A percentile compares a stretch with the other conserved stretches of the same genome.
Conservation (phyloP, 2,888 invertebrate genomes). For the Brachypalpus laphriformis region DNA sequence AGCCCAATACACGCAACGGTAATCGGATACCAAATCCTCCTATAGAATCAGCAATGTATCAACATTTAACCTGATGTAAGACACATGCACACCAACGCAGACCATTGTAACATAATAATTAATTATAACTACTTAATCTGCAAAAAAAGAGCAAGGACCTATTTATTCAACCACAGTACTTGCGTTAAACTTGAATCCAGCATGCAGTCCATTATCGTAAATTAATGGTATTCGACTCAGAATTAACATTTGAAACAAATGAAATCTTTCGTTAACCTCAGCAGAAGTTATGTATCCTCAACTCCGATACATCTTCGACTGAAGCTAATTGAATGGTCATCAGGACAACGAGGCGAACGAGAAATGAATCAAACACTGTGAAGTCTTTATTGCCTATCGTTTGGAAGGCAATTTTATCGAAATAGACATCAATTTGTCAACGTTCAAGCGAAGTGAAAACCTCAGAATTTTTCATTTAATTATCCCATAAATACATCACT, state of each 20-base stretch:
- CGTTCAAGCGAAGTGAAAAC: constrained; percentile 21
- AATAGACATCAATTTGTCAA: constrained; percentile 31
- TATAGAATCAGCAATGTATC: not conserved
- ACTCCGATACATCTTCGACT: not conserved
- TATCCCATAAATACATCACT: constrained; percentile 48
- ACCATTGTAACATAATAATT: not conserved
- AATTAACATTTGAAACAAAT: not conserved
- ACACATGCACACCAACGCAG: not conserved
- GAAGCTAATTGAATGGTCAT: constrained; percentile 20
- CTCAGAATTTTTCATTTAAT: constrained; percentile 43
- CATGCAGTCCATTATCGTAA: not conserved
- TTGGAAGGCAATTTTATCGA: constrained; percentile 12
- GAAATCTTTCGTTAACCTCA: not conserved
- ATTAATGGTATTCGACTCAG: not conserved
- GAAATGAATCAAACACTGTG: constrained; percentile 6
- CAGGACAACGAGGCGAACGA: not conserved
- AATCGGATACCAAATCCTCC: not conserved
- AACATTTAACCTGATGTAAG: not conserved
- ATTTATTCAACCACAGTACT: not conserved
- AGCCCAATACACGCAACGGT: not conserved
- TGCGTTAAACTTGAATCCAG: not conserved
- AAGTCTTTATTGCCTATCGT: constrained; percentile 30
- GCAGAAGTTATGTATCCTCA: not conserved
- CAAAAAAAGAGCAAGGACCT: not conserved
- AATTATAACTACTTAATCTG: not conserved